Evolutionary conservation across 2,797 vertebrate genomes (phyloP), one percentile per base, ranked within the genome.

Genomic region (Brachymystax lenok): DNA sequence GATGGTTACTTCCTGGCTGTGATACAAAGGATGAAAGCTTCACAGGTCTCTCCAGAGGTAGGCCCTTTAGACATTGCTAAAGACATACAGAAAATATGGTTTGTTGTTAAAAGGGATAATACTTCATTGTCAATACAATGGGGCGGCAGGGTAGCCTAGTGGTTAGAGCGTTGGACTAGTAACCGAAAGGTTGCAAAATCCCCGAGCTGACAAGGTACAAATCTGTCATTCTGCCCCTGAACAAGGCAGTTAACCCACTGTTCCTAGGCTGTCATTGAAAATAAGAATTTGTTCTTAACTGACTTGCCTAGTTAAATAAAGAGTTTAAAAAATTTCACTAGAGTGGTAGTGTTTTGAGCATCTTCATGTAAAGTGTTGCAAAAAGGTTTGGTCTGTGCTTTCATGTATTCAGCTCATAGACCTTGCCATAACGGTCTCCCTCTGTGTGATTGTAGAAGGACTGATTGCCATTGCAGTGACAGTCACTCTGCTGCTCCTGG

Each of bases 1-100:
- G 94, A 0, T 95, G 94, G 94, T 12, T 80, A 27, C 87, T 88
- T 69, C 93, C 94, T 0, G 1, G 73, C 80, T 95, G 95, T 51
- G 30, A 67, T 0, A 56, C 21, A 0, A 0, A 4, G 54, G 78
- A 84, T 5, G n/a, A 0, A 7, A 0, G 0, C 0, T 67, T 54
- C 27, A 24, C 0, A 3, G 0, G 16, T 7, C 24, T 86, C 1
- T 77, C 86, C 16, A 24, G 7, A 12, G 89, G 93, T 95, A 77
- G 4, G 66, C 16, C 40, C 21, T 46, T 12, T 13, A 35, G 35
- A 35, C 40, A 10, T 54, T 54, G 19, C 61, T 54, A 2, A 19
- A 21, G 5, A 19, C 56, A 59, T 56, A 10, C 40, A 46, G 7
- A 40, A 30, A 30, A 30, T 30, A 35, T 46, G 40, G 40, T 46